Conservation (phyloP, 2,113 vertebrate genomes). For the Oenanthe melanoleuca region DNA sequence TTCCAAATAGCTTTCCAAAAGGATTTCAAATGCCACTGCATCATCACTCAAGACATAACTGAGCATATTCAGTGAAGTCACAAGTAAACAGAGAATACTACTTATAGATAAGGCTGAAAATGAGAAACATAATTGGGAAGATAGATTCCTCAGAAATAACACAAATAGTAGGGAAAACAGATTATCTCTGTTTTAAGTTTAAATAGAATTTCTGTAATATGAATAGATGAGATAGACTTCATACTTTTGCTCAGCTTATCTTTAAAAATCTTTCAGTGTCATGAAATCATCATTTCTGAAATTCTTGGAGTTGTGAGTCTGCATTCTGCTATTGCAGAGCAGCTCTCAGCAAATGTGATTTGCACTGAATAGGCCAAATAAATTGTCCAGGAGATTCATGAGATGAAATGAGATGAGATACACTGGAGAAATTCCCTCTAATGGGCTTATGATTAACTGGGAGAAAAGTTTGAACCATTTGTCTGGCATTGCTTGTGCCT, state of each 20-base stretch:
- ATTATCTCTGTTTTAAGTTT: not conserved
- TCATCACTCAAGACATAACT: not conserved
- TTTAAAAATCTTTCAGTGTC: not conserved
- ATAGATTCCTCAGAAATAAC: not conserved
- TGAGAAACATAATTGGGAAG: not conserved
- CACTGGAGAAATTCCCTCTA: not conserved
- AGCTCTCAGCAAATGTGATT: not conserved
- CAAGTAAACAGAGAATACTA: not conserved
- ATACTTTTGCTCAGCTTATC: not conserved
- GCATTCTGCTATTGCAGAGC: not conserved
- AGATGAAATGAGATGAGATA: not conserved
- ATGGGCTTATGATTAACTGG: not conserved
- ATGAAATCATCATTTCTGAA: not conserved
- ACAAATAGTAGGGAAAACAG: not conserved
- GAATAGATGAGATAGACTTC: not conserved
- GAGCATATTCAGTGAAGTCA: not conserved
- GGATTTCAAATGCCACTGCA: not conserved
- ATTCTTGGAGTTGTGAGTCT: not conserved
- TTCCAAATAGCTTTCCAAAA: not conserved
- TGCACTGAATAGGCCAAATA: not conserved
- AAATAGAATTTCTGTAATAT: not conserved
- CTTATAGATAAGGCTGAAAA: not conserved
- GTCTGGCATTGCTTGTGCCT: not conserved
- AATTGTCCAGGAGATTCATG: not conserved
- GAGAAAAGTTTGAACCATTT: not conserved